Base-by-base conservation (phyloP, 2,888 invertebrate genomes). In the Hydroisotoma schaefferi region DNA sequence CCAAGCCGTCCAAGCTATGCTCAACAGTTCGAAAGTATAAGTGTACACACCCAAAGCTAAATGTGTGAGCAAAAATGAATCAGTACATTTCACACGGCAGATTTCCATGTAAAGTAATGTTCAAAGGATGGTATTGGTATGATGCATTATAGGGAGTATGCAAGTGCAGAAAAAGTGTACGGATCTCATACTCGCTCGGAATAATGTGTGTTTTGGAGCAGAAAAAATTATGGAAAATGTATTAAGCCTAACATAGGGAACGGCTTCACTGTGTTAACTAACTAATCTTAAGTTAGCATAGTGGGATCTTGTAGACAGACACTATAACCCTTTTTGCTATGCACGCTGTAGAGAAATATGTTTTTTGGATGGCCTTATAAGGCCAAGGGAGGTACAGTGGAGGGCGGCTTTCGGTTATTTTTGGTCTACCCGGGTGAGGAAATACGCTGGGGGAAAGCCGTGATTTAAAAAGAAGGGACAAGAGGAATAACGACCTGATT, bases 321-420 rank as follows among this genome's bases (percentile, higher is more conserved):
- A n/a, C n/a, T n/a, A n/a, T n/a, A 40, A 40, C 40, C 40, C 40
- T 40, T 15, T 40, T 40, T 4, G 40, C 40, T 40, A 49, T 28
- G 51, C n/a, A 33, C 5, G 18, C 27, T 20, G 27, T 49, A 27
- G 27, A 5, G 3, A 58, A 64, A 67, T 65, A 66, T 67, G 61
- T 63, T 65, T 69, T 57, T 65, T 66, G 62, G 65, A 70, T 67
- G 70, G 60, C 70, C 70, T 65, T 70, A 68, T 68, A 70, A 67
- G 70, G 70, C 68, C 67, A 70, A 68, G 67, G 70, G 70, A 68
- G 70, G 67, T 62, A 63, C 59, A 63, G 61, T 55, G 70, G 67
- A 67, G 67, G 69, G 67, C 67, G 69, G 67, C 63, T 58, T 63
- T 65, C 63, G 65, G 64, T 69, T 68, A 67, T 68, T 70, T 70